These are phyloP conservation scores for Diaprepes abbreviatus DNA, from an alignment of 2,888 invertebrate species.

Conservation along the genomic window DNA sequence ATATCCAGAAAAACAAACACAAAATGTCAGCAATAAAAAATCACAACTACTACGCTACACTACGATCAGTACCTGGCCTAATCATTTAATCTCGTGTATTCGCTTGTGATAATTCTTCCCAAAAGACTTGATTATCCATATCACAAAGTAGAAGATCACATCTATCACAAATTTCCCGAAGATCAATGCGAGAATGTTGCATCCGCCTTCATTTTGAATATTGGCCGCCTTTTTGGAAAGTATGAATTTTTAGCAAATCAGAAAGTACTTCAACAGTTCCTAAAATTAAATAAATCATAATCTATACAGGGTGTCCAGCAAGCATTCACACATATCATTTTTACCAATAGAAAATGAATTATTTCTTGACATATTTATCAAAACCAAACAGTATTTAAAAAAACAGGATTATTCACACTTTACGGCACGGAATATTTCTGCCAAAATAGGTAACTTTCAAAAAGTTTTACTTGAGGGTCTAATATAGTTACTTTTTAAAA, in stretches of 20 bases:
- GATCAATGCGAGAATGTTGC: conserved; percentile 76
- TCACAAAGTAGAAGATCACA: conserved; percentile 95
- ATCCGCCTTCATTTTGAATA: conserved; percentile 54
- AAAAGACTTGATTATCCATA: conserved; percentile 96
- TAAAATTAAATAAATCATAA: no score
- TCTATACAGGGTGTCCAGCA: no score
- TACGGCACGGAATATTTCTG: no score
- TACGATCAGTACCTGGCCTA: conserved; percentile 50
- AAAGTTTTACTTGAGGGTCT: no score
- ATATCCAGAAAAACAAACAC: conserved; percentile 2
- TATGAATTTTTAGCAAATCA: conserved; percentile 89
- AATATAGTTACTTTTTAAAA: no score
- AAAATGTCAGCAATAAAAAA: conserved; percentile 8
- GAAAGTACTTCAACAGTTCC: conserved; percentile 87
- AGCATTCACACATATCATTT: no score
- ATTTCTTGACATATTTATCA: no score
- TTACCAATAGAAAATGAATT: no score
- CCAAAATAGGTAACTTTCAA: no score
- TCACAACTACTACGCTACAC: conserved; percentile 6
- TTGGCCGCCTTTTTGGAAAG: conserved; percentile 76
- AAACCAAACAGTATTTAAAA: no score
- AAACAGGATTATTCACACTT: no score
- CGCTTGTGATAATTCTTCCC: conserved; percentile 92
- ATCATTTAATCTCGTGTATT: conserved; percentile 67
- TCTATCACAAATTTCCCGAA: conserved; percentile 92